Conservation (phyloP, 2,888 invertebrate genomes). For the Punctoribates punctum region DNA sequence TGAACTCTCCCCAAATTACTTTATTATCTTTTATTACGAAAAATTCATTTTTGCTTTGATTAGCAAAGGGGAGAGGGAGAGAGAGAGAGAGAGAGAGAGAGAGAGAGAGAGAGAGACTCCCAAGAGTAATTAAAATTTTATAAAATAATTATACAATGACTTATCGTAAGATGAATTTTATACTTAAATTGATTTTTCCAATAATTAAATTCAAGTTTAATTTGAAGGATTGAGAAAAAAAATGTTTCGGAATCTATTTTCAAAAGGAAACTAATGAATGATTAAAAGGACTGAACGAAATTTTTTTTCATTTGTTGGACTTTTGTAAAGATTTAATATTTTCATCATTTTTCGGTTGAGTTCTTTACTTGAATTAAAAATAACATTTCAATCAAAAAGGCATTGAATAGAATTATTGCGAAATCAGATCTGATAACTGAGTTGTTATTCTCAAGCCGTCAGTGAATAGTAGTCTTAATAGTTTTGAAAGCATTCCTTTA, state of each 20-base stretch:
- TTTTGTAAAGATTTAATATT: not conserved
- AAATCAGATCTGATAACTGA: constrained; percentile 10
- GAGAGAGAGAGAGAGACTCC: not conserved
- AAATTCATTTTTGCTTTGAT: not conserved
- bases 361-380: not conserved
- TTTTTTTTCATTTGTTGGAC: not conserved
- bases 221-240: too few species aligned
- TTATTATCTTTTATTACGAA: constrained; percentile 12
- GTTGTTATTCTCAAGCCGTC: not conserved
- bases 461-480: not conserved
- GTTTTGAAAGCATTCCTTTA: not conserved
- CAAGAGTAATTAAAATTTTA: not conserved
- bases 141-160: not conserved
- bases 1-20: not conserved
- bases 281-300: too few species aligned
- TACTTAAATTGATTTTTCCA: not conserved
- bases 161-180: not conserved
- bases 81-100: not conserved
- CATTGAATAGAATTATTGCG: not conserved
- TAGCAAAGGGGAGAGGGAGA: not conserved
- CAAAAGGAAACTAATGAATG: too few species aligned
- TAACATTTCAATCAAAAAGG: not conserved
- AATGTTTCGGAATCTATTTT: too few species aligned
- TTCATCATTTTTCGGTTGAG: not conserved
- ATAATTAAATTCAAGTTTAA: too few species aligned